Base-by-base conservation (phyloP, 2,113 vertebrate genomes). In the Anarrhichthys ocellatus region DNA sequence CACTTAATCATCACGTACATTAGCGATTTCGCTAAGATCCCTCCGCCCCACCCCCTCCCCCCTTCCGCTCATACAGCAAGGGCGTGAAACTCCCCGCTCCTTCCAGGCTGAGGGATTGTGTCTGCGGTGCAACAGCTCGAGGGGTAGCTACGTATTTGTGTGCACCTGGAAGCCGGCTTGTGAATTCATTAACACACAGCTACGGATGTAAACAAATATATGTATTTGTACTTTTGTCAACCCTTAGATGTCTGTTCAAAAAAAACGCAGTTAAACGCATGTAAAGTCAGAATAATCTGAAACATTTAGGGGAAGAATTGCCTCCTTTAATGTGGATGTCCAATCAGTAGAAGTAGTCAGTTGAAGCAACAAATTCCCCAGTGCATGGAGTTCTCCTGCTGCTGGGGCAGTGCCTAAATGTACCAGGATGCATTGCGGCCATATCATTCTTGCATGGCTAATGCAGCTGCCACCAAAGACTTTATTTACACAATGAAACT, bases 1-100 rank as follows among this genome's bases (percentile, higher is more conserved):
- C 96, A 98, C 97, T 98, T 99, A 98, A 98, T 99, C 97, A 98
- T 97, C 97, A 97, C 95, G 96, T 98, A 97, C 97, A 98, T 98
- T 97, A 99, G 96, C 96, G 96, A 97, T 97, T 98, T 97, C 92
- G 92, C 96, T 96, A 96, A 97, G 96, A 97, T 96, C 96, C 96
- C 76, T 46, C 69, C 83, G 59, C 68, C 59, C 83, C 42, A 69
- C 87, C 87, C 82, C 88, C 17, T 1, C 50, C 20, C 24, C 56
- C 14, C 56, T 15, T 65, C 83, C 11, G 93, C 96, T 95, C 94
- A 54, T 74, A 61, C 81, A 73, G 96, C 96, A 95, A 95, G 95
- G 95, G 96, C 94, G 94, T 96, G 96, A 97, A 96, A 95, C 96
- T 94, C 96, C 91, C 96, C 94, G 96, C 95, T 96, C 96, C 96